phyloP scores from a whole-genome alignment of 1,140 invertebrate species.

The Oncopodura yosiiana region DNA sequence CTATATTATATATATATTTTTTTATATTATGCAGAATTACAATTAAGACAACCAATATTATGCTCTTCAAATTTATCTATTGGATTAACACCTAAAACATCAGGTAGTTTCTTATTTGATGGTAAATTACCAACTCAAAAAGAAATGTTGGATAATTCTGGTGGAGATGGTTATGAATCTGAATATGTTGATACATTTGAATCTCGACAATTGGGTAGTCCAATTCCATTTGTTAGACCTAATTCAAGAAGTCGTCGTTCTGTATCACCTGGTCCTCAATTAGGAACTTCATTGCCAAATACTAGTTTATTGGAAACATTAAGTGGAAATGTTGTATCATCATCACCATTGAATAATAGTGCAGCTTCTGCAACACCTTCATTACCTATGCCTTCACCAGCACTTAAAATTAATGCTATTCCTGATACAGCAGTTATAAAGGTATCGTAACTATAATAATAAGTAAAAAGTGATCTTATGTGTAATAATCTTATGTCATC shows the following conservation, averaged over 20 bases:
- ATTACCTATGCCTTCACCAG: slow-evolving; percentile 18
- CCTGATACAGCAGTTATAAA: slow-evolving; percentile 16
- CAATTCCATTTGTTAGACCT: slow-evolving; percentile 6
- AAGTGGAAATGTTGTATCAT: too few species aligned
- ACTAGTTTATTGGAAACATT: too few species aligned
- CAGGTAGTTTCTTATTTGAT: too few species aligned
- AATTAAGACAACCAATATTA: slow-evolving; percentile 9
- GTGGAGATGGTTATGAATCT: background rate
- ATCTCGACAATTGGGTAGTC: background rate
- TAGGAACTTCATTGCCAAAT: background rate
- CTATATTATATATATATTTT: too few species aligned
- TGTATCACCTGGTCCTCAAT: slow-evolving; percentile 2
- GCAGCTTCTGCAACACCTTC: background rate
- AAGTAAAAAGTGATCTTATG: too few species aligned
- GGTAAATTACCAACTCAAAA: too few species aligned
- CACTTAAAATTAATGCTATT: background rate
- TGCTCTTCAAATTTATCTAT: background rate
- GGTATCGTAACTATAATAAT: too few species aligned
- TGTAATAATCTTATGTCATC: too few species aligned
- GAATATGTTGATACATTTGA: background rate
- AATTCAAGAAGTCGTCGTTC: slow-evolving; percentile 4
- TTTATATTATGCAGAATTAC: too few species aligned
- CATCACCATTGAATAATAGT: background rate
- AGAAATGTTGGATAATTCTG: too few species aligned
- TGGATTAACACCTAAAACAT: background rate